Base-by-base conservation (phyloP, 2,888 invertebrate species). In the Hypena proboscidalis region DNA sequence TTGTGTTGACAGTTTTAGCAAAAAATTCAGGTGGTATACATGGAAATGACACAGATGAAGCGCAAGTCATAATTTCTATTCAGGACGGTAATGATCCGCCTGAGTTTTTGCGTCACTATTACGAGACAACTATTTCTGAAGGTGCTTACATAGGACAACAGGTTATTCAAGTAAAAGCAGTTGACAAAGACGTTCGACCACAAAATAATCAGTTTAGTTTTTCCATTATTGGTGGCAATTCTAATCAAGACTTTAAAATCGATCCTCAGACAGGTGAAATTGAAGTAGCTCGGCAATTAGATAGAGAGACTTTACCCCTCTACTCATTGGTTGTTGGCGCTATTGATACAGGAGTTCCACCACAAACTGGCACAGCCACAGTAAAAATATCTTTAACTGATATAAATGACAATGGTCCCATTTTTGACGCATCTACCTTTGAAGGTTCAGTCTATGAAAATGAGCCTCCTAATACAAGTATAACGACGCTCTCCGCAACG, bases 51-150 rank as follows among this genome's bases (percentile, higher is more conserved):
- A 98, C 98, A 0, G 98, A 98, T 74, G 97, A 97, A 85, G 98
- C 98, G 2, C 97, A 97, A 84, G 96, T 99, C 0, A 96, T 97
- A 31, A 95, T 99, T 51, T 95, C 96, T 0, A 96, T 99, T 52
- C 97, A 98, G 86, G 98, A 98, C 80, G 98, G 98, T 10, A 98
- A 98, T 76, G 98, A 98, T 88, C 97, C 98, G 0, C 98, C 98
- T 0, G 97, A 97, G 77, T 99, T 99, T 77, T 83, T 95, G n/a
- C 93, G 95, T 67, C 92, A 92, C 32, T 77, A 93, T 10, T 98
- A 98, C 77, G 95, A 95, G 69, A 93, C 95, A 0, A 93, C 93
- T 47, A 92, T 98, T 11, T 95, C 95, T 0, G 98, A 99, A 90
- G 96, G 95, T 10, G 95, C 95, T 0, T 70, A 83, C 0, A 83